Percentiles rank a stretch among this genome's conserved stretches.
phyloP scores from a whole-genome alignment of 2,888 invertebrate genomes.

The Tenthredo amoena region DNA sequence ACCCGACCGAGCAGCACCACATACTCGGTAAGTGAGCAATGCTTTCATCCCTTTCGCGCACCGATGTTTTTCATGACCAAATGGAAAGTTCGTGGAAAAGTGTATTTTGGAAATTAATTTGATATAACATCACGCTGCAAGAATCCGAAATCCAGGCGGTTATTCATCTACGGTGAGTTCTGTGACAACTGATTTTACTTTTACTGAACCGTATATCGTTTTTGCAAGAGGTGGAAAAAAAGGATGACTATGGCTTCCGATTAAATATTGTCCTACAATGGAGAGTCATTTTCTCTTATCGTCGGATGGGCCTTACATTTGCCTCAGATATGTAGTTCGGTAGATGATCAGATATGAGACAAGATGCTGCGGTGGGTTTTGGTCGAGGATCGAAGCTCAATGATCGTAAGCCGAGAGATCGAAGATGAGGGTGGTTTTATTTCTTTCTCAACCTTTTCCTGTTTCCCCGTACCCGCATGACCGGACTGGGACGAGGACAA shows the following conservation, averaged over 20 bases:
- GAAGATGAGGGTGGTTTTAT: conserved; percentile 2
- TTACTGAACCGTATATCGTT: too few relatives aligned
- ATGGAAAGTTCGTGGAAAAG: not conserved
- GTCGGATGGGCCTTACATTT: not conserved
- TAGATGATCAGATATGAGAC: not conserved
- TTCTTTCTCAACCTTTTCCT: not conserved
- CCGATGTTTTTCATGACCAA: not conserved
- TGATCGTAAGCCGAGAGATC: not conserved
- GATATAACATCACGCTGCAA: not conserved
- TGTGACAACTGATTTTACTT: too few relatives aligned
- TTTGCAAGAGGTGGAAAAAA: too few relatives aligned
- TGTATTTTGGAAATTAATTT: not conserved
- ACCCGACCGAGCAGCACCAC: too few relatives aligned
- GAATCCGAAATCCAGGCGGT: not conserved
- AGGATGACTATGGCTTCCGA: too few relatives aligned
- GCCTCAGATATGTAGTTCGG: conserved; percentile 4
- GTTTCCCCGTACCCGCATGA: not conserved
- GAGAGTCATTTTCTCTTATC: not conserved
- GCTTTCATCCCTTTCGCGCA: not conserved
- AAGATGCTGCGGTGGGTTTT: not conserved
- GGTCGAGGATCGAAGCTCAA: not conserved
- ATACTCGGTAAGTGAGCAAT: not conserved
- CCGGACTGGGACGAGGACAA: not conserved
- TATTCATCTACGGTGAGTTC: too few relatives aligned
- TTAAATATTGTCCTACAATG: too few relatives aligned